These are phyloP conservation scores for Pteria penguin DNA, from an alignment of 2,888 invertebrate genomes.

Conservation along the genomic window DNA sequence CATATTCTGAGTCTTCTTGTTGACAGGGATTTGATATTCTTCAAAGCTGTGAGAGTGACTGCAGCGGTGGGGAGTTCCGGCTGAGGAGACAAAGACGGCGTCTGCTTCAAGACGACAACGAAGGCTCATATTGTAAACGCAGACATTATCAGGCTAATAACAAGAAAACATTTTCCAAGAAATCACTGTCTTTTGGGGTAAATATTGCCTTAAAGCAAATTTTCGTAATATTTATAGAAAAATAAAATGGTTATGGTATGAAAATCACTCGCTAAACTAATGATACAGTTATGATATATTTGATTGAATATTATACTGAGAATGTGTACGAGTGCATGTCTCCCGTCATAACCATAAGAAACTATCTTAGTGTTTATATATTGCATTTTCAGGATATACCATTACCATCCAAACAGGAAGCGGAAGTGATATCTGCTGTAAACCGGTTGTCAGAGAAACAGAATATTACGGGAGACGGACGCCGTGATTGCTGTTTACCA, in stretches of 20 bases:
- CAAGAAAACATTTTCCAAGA: neutral
- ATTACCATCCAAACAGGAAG: neutral
- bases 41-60: too few relatives aligned
- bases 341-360: too few relatives aligned
- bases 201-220: neutral
- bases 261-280: neutral
- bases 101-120: neutral
- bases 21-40: too few relatives aligned
- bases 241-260: neutral
- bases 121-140: neutral
- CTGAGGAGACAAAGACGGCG: neutral
- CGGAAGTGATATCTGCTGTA: slow-evolving; percentile 12
- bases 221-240: too few relatives aligned
- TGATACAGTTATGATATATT: neutral
- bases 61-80: neutral
- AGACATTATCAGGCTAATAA: neutral
- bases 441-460: slow-evolving; percentile 2
- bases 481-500: slow-evolving; percentile 49
- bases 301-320: neutral
- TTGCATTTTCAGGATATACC: neutral
- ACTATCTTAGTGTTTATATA: too few relatives aligned
- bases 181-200: slow-evolving; percentile 19
- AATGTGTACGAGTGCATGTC: too few relatives aligned
- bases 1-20: too few relatives aligned
- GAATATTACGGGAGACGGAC: slow-evolving; percentile 21